Evolutionary conservation across 2,888 invertebrate genomes (phyloP).

Genomic region (Epinotia ramella): DNA sequence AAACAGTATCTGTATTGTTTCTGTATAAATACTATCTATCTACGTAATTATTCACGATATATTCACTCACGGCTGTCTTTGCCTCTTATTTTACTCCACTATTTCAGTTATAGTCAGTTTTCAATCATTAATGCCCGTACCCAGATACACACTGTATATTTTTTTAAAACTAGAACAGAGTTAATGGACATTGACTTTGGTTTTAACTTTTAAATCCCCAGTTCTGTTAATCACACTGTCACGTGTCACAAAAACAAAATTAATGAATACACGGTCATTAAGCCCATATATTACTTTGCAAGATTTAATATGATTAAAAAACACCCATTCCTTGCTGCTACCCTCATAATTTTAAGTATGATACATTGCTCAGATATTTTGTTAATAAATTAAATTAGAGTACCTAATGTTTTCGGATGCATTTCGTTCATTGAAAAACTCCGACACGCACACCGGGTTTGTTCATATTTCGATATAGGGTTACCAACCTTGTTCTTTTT

Average conservation of each 20-base stretch:
- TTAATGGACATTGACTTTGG: neutral
- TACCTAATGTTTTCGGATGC: constrained; percentile 42
- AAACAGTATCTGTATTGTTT: too few relatives aligned
- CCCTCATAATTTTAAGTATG: constrained; percentile 43
- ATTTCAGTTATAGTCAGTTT: neutral
- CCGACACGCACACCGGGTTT: constrained; percentile 47
- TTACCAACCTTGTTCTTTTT: constrained; percentile 36
- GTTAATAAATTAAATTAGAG: constrained; percentile 36
- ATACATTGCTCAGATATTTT: constrained; percentile 33
- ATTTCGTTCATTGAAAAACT: constrained; percentile 39
- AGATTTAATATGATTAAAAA: constrained; percentile 19
- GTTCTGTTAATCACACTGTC: neutral
- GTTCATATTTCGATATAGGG: constrained; percentile 45
- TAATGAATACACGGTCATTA: constrained; percentile 37
- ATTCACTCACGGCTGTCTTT: too few relatives aligned
- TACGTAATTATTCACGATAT: too few relatives aligned
- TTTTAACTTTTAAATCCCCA: neutral
- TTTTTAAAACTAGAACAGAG: neutral
- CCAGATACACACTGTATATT: neutral
- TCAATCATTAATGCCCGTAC: neutral
- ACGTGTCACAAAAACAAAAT: constrained; percentile 15
- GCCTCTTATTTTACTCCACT: neutral
- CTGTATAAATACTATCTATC: too few relatives aligned
- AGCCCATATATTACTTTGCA: constrained; percentile 15
- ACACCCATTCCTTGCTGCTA: constrained; percentile 1